Percentiles rank a stretch among this genome's conserved stretches.
These are phyloP conservation scores for Passer montanus DNA, from an alignment of 2,113 vertebrate species.

Conservation along the genomic window DNA sequence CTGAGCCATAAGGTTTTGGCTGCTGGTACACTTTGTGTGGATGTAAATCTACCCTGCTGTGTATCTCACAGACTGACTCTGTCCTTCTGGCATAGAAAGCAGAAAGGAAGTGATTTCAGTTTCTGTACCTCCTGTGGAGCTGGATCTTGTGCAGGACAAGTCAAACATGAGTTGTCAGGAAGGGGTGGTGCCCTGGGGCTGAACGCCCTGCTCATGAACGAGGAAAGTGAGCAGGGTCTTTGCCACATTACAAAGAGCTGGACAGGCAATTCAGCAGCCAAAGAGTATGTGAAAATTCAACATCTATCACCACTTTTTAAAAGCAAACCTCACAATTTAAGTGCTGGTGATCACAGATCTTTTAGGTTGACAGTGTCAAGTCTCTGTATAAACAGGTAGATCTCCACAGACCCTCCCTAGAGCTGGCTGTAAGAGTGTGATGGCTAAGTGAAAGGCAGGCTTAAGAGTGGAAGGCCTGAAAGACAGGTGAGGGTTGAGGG, in stretches of 20 bases:
- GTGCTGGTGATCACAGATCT: not conserved
- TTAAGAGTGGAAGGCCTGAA: not conserved
- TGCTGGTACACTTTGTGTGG: not conserved
- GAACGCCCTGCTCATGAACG: fast-evolving
- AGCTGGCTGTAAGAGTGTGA: not conserved
- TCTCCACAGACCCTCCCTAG: not conserved
- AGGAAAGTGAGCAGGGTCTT: not conserved
- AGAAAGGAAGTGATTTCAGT: not conserved
- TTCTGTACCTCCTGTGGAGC: not conserved
- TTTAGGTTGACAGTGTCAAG: not conserved
- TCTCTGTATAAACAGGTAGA: not conserved
- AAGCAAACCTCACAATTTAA: fast-evolving
- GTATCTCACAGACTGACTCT: not conserved
- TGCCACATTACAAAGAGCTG: not conserved
- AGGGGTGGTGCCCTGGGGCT: not conserved
- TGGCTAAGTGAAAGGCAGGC: not conserved
- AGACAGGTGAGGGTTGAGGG: fast-evolving
- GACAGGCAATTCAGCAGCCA: too few species aligned
- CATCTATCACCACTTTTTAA: not conserved
- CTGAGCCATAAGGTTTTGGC: not conserved
- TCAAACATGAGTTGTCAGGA: not conserved
- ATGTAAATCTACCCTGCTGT: not conserved
- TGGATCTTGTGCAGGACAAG: not conserved
- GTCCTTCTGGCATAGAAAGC: not conserved
- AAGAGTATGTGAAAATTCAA: not conserved